Base-by-base conservation (phyloP, 2,797 vertebrate genomes). In the Myiotriccus ornatus region DNA sequence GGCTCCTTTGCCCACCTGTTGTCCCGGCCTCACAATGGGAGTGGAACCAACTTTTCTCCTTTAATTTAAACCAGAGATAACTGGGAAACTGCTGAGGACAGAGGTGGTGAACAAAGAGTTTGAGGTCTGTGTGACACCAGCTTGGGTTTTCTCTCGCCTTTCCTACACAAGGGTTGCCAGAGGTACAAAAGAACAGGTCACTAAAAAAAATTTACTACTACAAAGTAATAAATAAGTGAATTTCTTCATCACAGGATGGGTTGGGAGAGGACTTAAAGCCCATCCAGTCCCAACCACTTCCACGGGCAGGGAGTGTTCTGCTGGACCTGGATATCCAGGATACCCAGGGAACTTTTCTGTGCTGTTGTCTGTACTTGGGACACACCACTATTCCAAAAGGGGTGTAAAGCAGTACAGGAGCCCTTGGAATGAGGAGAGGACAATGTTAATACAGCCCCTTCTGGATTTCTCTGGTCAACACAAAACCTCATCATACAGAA, bases 31-130 rank as follows among this genome's bases (percentile, higher is more conserved):
- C 84, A 71, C 85, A 93, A 56, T 39, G 80, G 57, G 69, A 94
- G 93, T 11, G 47, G 41, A 91, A 94, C 78, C 76, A 86, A 74
- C 84, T 77, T 90, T 95, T 84, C 91, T 79, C 70, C 92, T 90
- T 89, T 78, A 87, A 95, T 89, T 95, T 94, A 87, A 94, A 76
- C 82, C 18, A 91, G 52, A 94, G 87, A 83, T 90, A 91, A 87
- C 59, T 20, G 28, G 44, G 68, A 76, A 84, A 87, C n/a, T 62
- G 89, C 87, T 78, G 82, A 83, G 76, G 77, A 35, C 28, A 5
- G 56, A 67, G 65, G 37, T 63, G 46, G 80, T 34, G 64, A 82
- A 55, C 43, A 76, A 65, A 60, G 47, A 59, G 47, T 57, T 14
- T 63, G n/a, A 84, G 63, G 14, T 53, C 41, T 53, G 6, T 10